Conservation (phyloP, 2,113 vertebrate genomes). For the Furnarius figulus region DNA sequence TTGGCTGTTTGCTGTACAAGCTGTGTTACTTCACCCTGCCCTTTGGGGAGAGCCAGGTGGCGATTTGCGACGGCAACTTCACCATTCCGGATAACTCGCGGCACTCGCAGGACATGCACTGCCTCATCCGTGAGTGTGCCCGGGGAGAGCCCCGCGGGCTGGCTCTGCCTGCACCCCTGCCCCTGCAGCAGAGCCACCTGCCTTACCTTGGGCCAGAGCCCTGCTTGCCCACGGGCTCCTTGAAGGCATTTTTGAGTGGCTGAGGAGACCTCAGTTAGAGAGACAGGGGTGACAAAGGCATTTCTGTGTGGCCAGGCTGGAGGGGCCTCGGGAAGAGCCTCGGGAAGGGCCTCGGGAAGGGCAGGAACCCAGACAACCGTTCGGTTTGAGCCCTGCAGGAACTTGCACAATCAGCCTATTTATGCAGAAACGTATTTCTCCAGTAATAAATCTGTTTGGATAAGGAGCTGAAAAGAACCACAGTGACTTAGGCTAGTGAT, state of each 20-base stretch:
- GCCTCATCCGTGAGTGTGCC: too few relatives aligned
- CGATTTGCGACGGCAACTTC: too few relatives aligned
- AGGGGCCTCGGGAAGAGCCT: background rate
- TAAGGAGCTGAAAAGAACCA: conserved; percentile 38
- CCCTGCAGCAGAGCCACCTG: too few relatives aligned
- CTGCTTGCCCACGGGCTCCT: background rate
- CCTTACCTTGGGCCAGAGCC: background rate
- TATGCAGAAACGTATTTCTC: conserved; percentile 10
- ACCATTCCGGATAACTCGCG: too few relatives aligned
- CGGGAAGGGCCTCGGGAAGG: background rate
- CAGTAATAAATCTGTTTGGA: conserved; percentile 43
- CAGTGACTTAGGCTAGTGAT: background rate
- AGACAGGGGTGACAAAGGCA: accelerated
- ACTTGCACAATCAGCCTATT: conserved; percentile 23
- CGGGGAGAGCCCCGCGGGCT: too few relatives aligned
- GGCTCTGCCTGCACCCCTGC: too few relatives aligned
- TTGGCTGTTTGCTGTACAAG: too few relatives aligned
- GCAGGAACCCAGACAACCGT: background rate
- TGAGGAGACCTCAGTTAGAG: background rate
- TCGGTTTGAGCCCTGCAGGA: background rate
- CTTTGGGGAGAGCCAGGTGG: too few relatives aligned
- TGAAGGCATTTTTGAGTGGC: background rate
- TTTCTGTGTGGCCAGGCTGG: background rate
- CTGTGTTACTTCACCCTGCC: too few relatives aligned
- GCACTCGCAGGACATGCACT: too few relatives aligned